Evolutionary conservation across 2,888 invertebrate genomes (phyloP).

Genomic region (Pristionchus fissidentatus): DNA sequence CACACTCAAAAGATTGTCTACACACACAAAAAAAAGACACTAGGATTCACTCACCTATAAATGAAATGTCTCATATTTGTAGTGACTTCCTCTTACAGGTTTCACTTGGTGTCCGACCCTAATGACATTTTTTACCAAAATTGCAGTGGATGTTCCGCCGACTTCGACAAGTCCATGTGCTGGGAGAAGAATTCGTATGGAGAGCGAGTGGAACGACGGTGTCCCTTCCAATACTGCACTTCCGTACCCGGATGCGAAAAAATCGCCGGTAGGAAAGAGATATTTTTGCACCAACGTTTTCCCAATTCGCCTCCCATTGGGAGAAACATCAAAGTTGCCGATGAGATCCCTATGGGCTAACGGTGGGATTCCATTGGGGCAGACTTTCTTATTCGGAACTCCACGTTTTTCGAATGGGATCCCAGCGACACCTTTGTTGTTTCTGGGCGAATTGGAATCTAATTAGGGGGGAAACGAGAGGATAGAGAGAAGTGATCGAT

Average conservation of each 20-base stretch:
- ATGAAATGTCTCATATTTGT: too few species aligned
- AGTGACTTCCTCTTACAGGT: too few species aligned
- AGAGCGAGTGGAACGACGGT: slow-evolving; percentile 64
- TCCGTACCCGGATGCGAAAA: slow-evolving; percentile 70
- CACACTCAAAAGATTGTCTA: too few species aligned
- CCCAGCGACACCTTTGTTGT: too few species aligned
- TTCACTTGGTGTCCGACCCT: too few species aligned
- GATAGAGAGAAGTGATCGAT: neutral
- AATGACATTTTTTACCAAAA: neutral
- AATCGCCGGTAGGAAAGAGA: slow-evolving; percentile 60
- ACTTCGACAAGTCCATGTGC: slow-evolving; percentile 73
- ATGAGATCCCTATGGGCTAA: too few species aligned
- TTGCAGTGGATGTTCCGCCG: slow-evolving; percentile 60
- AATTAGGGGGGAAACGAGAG: neutral
- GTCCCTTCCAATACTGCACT: slow-evolving; percentile 73
- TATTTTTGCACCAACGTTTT: neutral
- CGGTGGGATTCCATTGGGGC: too few species aligned
- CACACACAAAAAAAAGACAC: too few species aligned
- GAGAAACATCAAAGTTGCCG: neutral
- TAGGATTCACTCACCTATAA: too few species aligned
- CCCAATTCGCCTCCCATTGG: too few species aligned
- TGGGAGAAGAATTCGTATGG: slow-evolving; percentile 68
- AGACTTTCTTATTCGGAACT: too few species aligned
- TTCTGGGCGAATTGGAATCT: neutral
- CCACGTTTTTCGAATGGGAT: too few species aligned